Percentiles rank a stretch among this genome's conserved stretches.
Conservation (phyloP, 2,888 invertebrate species). For the Sturmia bella region DNA sequence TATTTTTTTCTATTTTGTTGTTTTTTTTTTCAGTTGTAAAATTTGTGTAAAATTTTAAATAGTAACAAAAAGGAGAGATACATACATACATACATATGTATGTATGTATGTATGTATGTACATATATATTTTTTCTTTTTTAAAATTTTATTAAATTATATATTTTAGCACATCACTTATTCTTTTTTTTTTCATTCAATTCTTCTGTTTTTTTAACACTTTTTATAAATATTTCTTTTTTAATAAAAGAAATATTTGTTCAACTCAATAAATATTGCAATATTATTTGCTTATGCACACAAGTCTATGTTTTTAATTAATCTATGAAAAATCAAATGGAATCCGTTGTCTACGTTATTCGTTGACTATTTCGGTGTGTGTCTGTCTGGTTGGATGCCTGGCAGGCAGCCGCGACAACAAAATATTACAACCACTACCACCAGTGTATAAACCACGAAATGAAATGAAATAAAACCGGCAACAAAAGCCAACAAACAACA, state of each 20-base stretch:
- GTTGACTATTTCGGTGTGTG: conserved; percentile 44
- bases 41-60: too few species aligned
- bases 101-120: too few species aligned
- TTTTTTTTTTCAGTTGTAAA: conserved; percentile 4
- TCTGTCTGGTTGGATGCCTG: conserved; percentile 51
- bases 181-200: too few species aligned
- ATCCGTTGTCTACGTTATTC: conserved; percentile 39
- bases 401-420: conserved; percentile 64
- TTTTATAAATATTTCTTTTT: too few species aligned
- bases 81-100: too few species aligned
- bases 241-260: too few species aligned
- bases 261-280: too few species aligned
- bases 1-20: neutral
- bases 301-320: conserved; percentile 4
- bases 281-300: neutral
- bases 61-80: too few species aligned
- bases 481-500: conserved; percentile 66
- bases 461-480: conserved; percentile 70
- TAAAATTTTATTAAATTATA: too few species aligned
- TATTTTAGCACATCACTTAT: too few species aligned
- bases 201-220: too few species aligned
- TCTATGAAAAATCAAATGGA: conserved; percentile 36
- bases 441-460: conserved; percentile 68
- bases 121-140: too few species aligned
- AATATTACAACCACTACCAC: conserved; percentile 69